Base-by-base conservation (phyloP, 2,888 invertebrate genomes). In the Caenorhabditis angaria region DNA sequence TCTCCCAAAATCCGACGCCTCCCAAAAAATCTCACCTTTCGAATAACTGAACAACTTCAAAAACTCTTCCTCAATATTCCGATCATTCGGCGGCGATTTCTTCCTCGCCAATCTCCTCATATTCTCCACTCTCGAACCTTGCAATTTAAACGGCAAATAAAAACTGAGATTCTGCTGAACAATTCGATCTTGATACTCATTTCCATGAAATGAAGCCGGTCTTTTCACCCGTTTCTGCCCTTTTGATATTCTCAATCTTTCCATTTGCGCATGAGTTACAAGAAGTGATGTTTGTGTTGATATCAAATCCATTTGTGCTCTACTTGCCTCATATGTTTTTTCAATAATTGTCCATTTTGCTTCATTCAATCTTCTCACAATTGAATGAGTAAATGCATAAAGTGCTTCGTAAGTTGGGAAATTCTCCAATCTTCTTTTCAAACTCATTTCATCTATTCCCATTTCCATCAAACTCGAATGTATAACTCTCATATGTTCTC, bases 331-430 rank as follows among this genome's bases (percentile, higher is more conserved):
- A n/a, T 69, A 64, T 20, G 81, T 68, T 35, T 87, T 86, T 35
- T 83, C 84, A 25, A 84, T 63, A 61, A 83, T 55, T 14, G 65
- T 54, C 66, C 74, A 79, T 56, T 83, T 61, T 25, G 76, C 58
- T 28, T 79, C 79, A 47, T 69, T 75, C 35, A 79, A 61, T 60
- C 76, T 64, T 55, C 82, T 62, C 0, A 87, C 83, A 12, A 87
- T 75, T 20, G 84, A 74, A 76, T 82, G 81, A 6, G 87, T 77
- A 61, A 87, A 87, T 6, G 85, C 73, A 64, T 86, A 87, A 24
- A 87, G 76, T 0, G 84, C 83, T 57, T 87, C 87, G 66, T 86
- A 87, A 6, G 83, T 77, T 8, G 85, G 85, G 61, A 87, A 56
- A 59, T 80, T 62, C 28, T 85, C 86, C 27, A 86, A 51, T 65